phyloP scores from a whole-genome alignment of 1,140 invertebrate genomes.

The Pinna nobilis region DNA sequence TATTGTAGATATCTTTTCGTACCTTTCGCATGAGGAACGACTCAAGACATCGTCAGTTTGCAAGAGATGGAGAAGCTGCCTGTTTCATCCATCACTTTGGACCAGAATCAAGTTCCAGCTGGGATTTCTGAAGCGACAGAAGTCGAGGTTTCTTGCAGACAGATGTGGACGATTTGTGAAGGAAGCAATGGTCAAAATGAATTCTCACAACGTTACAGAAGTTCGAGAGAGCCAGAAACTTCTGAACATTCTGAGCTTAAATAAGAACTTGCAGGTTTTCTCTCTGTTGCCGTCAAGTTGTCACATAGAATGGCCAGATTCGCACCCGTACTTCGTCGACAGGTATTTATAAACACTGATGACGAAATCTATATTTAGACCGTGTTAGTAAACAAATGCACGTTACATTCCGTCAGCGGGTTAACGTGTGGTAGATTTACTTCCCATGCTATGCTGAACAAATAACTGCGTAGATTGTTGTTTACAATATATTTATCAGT shows the following conservation, averaged over 20 bases:
- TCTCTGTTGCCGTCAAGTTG: conserved; percentile 73
- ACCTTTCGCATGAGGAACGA: conserved; percentile 78
- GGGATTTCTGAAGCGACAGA: conserved; percentile 72
- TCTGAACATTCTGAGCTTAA: conserved; percentile 66
- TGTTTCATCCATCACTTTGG: conserved; percentile 81
- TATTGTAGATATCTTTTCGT: conserved; percentile 80
- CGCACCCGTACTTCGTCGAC: conserved; percentile 50
- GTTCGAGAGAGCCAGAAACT: conserved; percentile 66
- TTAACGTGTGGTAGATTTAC: too few relatives aligned
- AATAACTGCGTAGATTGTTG: too few relatives aligned
- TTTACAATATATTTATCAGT: too few relatives aligned
- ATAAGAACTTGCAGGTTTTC: conserved; percentile 70
- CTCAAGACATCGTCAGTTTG: conserved; percentile 79
- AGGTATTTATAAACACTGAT: conserved; percentile 50
- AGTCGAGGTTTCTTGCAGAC: conserved; percentile 72
- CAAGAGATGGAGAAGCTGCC: conserved; percentile 79
- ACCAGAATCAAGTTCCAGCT: conserved; percentile 74
- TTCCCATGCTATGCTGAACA: too few relatives aligned
- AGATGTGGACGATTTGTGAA: conserved; percentile 75
- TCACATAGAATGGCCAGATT: conserved; percentile 68
- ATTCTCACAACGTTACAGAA: conserved; percentile 72
- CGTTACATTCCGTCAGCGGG: too few relatives aligned
- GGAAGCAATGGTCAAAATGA: conserved; percentile 73
- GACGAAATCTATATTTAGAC: too few relatives aligned
- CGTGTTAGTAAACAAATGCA: too few relatives aligned